Conservation (phyloP, 1,140 invertebrate species). For the Gonioctena quinquepunctata region DNA sequence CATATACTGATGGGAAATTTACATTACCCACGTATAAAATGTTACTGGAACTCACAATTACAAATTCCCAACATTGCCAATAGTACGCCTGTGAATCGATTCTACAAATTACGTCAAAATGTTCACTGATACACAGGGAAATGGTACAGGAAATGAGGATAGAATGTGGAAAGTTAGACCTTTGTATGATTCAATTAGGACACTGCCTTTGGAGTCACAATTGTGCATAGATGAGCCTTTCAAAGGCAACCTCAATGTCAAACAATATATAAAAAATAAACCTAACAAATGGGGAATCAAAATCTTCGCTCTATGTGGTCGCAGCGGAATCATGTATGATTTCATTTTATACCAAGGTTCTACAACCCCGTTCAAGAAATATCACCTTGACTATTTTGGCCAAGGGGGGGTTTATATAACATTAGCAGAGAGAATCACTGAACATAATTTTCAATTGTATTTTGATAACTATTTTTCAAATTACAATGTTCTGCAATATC, state of each 20-base stretch:
- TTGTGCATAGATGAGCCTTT: conserved; percentile 45
- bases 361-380: conserved; percentile 31
- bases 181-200: too few relatives aligned
- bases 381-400: conserved; percentile 30
- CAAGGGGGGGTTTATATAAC: conserved; percentile 31
- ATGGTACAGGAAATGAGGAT: conserved; percentile 34
- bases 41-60: conserved; percentile 10
- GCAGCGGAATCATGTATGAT: too few relatives aligned
- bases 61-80: neutral
- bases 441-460: conserved; percentile 5
- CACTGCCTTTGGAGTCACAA: conserved; percentile 31
- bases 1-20: conserved; percentile 21
- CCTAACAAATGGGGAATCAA: too few relatives aligned
- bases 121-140: conserved; percentile 45
- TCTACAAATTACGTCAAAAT: conserved; percentile 35
- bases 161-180: too few relatives aligned
- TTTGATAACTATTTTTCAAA: conserved; percentile 50
- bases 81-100: conserved; percentile 23
- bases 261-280: too few relatives aligned
- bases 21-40: neutral
- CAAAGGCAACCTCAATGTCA: too few relatives aligned
- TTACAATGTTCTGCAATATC: conserved; percentile 48
- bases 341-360: too few relatives aligned
- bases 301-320: too few relatives aligned
- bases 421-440: conserved; percentile 28